Evolutionary conservation across 30 jellyfish, hydroid and myxozoan genomes (phyloP), one percentile per base, ranked within the genome.

Genomic region (Calvadosia cruxmelitensis): DNA sequence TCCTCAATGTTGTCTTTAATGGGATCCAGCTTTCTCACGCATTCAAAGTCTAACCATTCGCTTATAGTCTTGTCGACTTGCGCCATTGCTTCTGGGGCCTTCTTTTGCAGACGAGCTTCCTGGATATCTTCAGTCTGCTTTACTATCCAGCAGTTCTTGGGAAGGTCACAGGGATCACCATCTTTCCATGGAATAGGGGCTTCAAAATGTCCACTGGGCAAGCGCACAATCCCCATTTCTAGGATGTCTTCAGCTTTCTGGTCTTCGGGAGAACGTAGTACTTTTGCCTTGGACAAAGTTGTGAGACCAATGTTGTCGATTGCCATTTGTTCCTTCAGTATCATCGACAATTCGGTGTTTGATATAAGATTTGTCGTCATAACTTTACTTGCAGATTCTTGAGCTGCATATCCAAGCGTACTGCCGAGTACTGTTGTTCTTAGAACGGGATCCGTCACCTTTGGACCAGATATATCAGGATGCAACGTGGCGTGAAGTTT

Each of bases 321-420:
- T 42, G 57, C 57, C 57, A 42, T 42, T 42, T 42, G 57, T 42
- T 42, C 57, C 57, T 42, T 42, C 20, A 42, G 57, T 42, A 42
- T 42, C 57, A 42, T 42, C 15, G 57, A 42, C 57, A 42, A 20
- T 42, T 42, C 57, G 10, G 57, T 42, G 57, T 42, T 42, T 42
- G 57, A 42, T 42, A 42, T 42, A 5, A 42, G 10, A 42, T 42
- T 42, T 42, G 57, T 5, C 20, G 20, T 5, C 57, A 42, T 42
- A 10, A 42, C 57, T 42, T 42, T 42, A 42, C 57, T 42, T 5
- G 57, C 57, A 42, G 57, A 42, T 20, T 42, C 57, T 42, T 42
- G 57, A 42, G 57, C 57, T 10, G 57, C 20, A 42, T 42, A 42
- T 5, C 57, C 57, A 20, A 42, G 10, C 57, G 57, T 42, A 42